Percentiles rank a stretch among this genome's conserved stretches.
These are phyloP conservation scores for Antheraea mylitta DNA, from an alignment of 1,140 invertebrate species.

Conservation along the genomic window DNA sequence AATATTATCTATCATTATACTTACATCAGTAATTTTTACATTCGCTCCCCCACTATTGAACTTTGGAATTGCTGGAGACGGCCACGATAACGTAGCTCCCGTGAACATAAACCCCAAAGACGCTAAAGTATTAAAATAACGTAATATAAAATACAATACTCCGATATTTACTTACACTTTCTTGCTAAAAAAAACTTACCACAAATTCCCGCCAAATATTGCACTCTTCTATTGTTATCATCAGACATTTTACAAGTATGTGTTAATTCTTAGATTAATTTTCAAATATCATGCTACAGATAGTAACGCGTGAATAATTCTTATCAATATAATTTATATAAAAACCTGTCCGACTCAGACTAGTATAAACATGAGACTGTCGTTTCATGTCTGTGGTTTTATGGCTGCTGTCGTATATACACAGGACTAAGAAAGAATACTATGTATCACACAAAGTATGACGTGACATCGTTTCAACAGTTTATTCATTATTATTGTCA, in stretches of 20 bases:
- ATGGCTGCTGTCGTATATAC: too few relatives aligned
- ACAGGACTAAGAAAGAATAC: too few relatives aligned
- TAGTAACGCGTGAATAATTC: not conserved
- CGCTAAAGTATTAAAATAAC: conserved; percentile 39
- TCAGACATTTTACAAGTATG: conserved; percentile 24
- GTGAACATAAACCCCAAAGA: conserved; percentile 66
- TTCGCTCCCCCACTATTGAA: conserved; percentile 65
- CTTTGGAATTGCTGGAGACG: conserved; percentile 77
- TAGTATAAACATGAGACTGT: not conserved
- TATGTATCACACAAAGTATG: too few relatives aligned
- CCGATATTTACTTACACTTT: conserved; percentile 21
- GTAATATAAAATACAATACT: conserved; percentile 26
- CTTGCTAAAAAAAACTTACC: conserved; percentile 38
- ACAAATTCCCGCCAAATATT: conserved; percentile 64
- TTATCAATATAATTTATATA: conserved; percentile 5
- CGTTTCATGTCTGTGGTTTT: not conserved
- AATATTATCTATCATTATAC: conserved; percentile 17
- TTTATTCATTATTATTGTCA: too few relatives aligned
- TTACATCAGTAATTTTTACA: conserved; percentile 64
- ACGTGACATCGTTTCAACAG: too few relatives aligned
- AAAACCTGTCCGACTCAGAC: not conserved
- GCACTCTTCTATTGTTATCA: conserved; percentile 46
- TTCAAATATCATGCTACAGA: not conserved
- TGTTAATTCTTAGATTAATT: not conserved
- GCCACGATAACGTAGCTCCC: conserved; percentile 67